phyloP scores from a whole-genome alignment of 2,797 vertebrate genomes.

The Helostoma temminkii region DNA sequence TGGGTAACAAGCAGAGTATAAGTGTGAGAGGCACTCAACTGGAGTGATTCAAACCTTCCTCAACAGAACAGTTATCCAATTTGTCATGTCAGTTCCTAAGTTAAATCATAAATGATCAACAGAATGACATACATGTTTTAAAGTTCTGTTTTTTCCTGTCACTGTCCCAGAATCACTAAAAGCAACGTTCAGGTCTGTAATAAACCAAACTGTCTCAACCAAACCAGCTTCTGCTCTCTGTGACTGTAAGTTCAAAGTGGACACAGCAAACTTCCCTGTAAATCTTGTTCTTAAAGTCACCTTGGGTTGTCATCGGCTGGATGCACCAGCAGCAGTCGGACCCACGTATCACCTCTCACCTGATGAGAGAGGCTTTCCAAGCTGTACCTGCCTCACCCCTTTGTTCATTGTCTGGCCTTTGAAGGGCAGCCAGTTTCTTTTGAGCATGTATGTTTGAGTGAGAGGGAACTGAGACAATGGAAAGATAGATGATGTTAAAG shows the following conservation, averaged over 20 bases:
- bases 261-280: background rate
- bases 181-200: conserved; percentile 27
- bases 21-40: conserved; percentile 21
- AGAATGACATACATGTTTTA: background rate
- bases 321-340: conserved; percentile 48
- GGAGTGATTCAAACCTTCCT: conserved; percentile 8
- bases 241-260: conserved; percentile 31
- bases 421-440: conserved; percentile 65
- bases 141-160: background rate
- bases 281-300: conserved; percentile 77
- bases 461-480: background rate
- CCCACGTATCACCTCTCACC: conserved; percentile 62
- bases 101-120: background rate
- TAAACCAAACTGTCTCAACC: conserved; percentile 54
- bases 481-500: conserved; percentile 27
- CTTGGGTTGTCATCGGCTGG: conserved; percentile 80
- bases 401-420: conserved; percentile 84
- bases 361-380: conserved; percentile 78
- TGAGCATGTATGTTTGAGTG: conserved; percentile 63
- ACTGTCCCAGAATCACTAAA: background rate
- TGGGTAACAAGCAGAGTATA: background rate
- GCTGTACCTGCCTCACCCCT: conserved; percentile 63
- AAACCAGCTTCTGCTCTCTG: conserved; percentile 22
- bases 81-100: background rate
- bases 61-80: conserved; percentile 8